phyloP scores from a whole-genome alignment of 2,113 vertebrate genomes.

The Carettochelys insculpta region DNA sequence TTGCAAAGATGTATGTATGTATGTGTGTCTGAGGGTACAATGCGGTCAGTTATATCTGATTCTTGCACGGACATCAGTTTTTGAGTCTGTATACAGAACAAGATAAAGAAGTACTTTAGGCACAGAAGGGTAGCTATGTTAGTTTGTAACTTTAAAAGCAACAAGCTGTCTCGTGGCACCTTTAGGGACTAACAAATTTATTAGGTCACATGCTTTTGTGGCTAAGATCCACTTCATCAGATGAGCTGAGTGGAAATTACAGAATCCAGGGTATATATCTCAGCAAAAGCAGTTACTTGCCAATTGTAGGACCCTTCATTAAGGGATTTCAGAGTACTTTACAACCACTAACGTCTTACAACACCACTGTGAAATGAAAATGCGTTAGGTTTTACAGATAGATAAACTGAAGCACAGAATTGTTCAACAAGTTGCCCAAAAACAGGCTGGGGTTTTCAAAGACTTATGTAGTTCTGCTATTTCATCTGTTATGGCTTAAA shows the following conservation, averaged over 20 bases:
- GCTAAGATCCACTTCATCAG: too few relatives aligned
- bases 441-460: not conserved
- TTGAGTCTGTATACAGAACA: not conserved
- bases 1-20: not conserved
- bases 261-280: too few relatives aligned
- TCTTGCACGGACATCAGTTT: not conserved
- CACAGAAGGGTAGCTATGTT: too few relatives aligned
- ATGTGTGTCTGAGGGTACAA: not conserved
- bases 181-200: too few relatives aligned
- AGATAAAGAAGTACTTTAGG: slow-evolving; percentile 7
- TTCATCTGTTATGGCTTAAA: not conserved
- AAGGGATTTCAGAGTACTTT: not conserved
- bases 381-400: not conserved
- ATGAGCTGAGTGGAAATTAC: too few relatives aligned
- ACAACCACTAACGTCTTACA: not conserved
- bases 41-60: not conserved
- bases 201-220: too few relatives aligned
- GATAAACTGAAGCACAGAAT: not conserved
- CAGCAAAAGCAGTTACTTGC: too few relatives aligned
- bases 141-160: too few relatives aligned
- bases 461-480: not conserved
- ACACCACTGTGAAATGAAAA: not conserved
- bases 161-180: too few relatives aligned
- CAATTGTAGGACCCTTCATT: not conserved
- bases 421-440: not conserved